Percentiles rank a stretch among this genome's conserved stretches.
Conservation (phyloP, 2,888 invertebrate species). For the Harpalus rubripes region DNA sequence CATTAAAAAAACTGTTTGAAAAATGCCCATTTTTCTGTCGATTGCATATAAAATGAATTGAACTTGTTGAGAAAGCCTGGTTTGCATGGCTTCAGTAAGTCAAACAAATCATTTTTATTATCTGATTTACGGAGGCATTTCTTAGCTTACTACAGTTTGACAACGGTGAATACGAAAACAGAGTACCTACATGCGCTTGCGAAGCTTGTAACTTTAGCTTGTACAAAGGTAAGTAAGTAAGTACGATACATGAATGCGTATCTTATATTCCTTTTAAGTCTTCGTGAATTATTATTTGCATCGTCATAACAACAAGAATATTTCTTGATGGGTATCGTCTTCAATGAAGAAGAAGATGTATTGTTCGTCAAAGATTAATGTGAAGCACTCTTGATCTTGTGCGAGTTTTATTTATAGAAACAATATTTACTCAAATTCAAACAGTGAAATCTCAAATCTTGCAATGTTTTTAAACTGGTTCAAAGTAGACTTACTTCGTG, state of each 20-base stretch:
- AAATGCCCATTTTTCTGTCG: neutral
- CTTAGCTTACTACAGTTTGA: conserved; percentile 18
- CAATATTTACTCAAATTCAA: neutral
- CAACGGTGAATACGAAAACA: conserved; percentile 5
- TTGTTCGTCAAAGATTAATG: neutral
- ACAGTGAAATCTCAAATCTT: neutral
- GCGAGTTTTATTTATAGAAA: neutral
- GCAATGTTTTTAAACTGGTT: neutral
- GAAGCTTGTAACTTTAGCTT: neutral
- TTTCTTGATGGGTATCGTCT: conserved; percentile 1
- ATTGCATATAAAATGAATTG: too few relatives aligned
- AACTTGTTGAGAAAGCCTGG: conserved; percentile 18
- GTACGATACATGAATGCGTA: neutral
- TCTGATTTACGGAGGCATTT: conserved; percentile 32
- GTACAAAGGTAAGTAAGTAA: conserved; percentile 2
- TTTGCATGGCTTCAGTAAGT: conserved; percentile 16
- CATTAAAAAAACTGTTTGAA: too few relatives aligned
- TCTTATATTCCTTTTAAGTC: conserved; percentile 4
- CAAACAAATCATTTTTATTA: conserved; percentile 57
- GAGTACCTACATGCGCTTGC: neutral
- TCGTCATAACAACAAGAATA: conserved; percentile 13
- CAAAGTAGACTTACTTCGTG: neutral
- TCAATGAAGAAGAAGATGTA: neutral
- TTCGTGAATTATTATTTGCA: conserved; percentile 14
- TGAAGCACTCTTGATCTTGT: neutral